Evolutionary conservation across 2,888 invertebrate species (phyloP).

Genomic region (Eretmocerus hayati): DNA sequence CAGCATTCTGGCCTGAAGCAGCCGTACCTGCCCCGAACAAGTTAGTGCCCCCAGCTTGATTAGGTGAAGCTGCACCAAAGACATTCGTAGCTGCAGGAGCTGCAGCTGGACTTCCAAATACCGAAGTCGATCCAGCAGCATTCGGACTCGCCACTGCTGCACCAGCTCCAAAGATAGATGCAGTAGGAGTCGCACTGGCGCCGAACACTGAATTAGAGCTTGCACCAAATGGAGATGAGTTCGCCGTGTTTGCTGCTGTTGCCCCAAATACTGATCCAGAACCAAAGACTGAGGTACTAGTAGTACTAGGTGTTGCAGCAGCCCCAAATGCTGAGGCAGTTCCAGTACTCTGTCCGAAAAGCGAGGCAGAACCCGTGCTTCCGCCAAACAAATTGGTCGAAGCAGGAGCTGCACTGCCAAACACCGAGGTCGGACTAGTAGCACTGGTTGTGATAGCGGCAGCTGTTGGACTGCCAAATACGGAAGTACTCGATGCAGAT

Average conservation of each 20-base stretch:
- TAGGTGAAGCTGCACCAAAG: constrained; percentile 2
- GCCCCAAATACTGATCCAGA: constrained; percentile 12
- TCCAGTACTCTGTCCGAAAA: constrained; percentile 8
- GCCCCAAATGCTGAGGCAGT: constrained; percentile 2
- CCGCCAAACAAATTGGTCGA: too few species aligned
- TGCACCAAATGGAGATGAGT: constrained; percentile 3
- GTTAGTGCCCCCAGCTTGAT: neutral
- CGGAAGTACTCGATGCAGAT: neutral
- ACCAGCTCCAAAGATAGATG: constrained; percentile 27
- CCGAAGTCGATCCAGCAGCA: too few species aligned
- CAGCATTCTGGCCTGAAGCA: constrained; percentile 9
- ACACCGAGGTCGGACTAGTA: constrained; percentile 12
- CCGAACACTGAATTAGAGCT: constrained; percentile 22
- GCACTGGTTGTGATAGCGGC: constrained; percentile 6
- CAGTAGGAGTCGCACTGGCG: constrained; percentile 9
- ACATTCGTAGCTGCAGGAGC: constrained; percentile 1
- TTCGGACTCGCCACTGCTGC: constrained; percentile 1
- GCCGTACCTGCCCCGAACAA: constrained; percentile 9
- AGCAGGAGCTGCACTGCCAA: constrained; percentile 13
- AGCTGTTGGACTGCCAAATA: neutral
- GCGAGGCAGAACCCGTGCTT: too few species aligned
- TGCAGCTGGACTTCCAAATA: neutral
- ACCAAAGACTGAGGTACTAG: neutral
- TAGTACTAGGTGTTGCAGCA: neutral
- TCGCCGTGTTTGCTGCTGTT: neutral